Base-by-base conservation (phyloP, 2,113 vertebrate genomes). In the Sterna hirundo region DNA sequence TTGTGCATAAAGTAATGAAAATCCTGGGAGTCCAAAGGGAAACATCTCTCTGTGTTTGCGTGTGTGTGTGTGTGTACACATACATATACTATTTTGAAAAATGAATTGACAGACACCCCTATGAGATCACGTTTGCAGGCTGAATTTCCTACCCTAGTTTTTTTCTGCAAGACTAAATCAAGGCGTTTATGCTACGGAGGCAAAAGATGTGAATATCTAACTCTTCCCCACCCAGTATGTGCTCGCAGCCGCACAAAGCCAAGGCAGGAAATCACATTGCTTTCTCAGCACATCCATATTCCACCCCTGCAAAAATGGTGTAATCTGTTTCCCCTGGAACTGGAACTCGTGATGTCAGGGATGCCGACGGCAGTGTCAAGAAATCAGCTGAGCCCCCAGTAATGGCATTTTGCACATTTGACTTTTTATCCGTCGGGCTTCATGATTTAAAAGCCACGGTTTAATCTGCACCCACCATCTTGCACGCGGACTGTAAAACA, bases 311-410 rank as follows among this genome's bases (percentile, higher is more conserved):
- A 92, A 88, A 76, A 97, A 79, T 6, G 85, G 77, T 78, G 83
- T 79, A 46, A 94, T 87, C 86, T 90, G 23, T 85, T 94, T 91
- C 52, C 87, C 58, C 89, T 90, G 69, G 60, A 95, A 83, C 79
- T 58, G 83, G 87, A 90, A 92, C 82, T 82, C 9, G 10, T 30
- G 13, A 90, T 94, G 88, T 84, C 91, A 93, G 87, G 85, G 89
- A 72, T 84, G 93, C 84, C 91, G 94, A 52, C 76, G 91, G 90
- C 86, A 57, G 68, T 64, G 93, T 95, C 95, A 95, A 66, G 93
- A 91, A 95, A 96, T 97, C 96, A 97, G 94, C 94, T 92, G 91
- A 97, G 93, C 79, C 87, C 42, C 75, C 30, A 49, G 61, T 88
- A 95, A 66, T 8, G 87, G 51, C 66, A 68, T 96, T 74, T 74